Base-by-base conservation (phyloP, 2,888 invertebrate species). In the Aphrophora alni region DNA sequence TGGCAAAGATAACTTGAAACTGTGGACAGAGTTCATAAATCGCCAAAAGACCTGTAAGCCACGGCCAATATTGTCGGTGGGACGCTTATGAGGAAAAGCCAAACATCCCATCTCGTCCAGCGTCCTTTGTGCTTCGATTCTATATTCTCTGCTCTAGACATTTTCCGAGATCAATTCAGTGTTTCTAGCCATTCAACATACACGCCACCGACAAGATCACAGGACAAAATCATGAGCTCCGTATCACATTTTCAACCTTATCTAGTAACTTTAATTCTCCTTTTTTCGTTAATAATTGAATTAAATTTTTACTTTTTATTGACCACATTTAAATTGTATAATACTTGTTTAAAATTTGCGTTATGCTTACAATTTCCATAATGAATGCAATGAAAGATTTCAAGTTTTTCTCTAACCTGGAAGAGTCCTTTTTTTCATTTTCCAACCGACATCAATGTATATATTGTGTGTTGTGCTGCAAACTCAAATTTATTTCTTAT, bases 181-280 rank as follows among this genome's bases (percentile, higher is more conserved):
- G 59, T 78, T 21, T 33, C 51, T 70, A 72, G 72, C 78, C 78
- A 71, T 78, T 72, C 75, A 75, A 80, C 75, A 80, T 75, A 80
- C 75, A 80, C 70, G 44, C 80, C 82, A 82, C 83, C 84, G 83
- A 83, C 83, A 82, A 83, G 82, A 80, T 80, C 83, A 83, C 83
- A 83, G 84, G 84, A 84, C 82, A 83, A 84, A 83, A 83, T 81
- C 81, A 80, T 82, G 84, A 84, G 82, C 84, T 84, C 84, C 83
- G 84, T 78, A 59, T 59, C 59, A 59, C 59, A 21, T 4, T 59
- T 59, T 59, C 59, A 59, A 59, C 59, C 59, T 59, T 59, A 59
- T 59, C 33, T 33, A 33, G 33, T 33, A 33, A 5, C 8, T 33
- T 33, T 5, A 33, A 33, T 5, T 33, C 59, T 59, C 14, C 44